Evolutionary conservation across 53 echinoderm and acorn worm genomes (phyloP).

Genomic region (Crossaster papposus): DNA sequence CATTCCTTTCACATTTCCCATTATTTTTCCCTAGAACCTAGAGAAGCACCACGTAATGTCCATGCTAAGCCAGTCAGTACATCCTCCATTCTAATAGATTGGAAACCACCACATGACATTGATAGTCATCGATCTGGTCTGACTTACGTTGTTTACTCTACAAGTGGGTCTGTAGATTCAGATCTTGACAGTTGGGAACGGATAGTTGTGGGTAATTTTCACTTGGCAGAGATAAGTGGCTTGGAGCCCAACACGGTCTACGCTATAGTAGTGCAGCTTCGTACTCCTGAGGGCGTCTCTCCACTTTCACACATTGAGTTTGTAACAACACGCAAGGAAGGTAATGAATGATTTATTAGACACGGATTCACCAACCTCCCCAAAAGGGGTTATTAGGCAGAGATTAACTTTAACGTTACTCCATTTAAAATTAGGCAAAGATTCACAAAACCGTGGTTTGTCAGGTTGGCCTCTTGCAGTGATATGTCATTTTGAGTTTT

Average conservation of each 20-base stretch:
- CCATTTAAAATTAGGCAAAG: too few species aligned
- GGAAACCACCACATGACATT: slow-evolving; percentile 80
- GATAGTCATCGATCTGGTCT: slow-evolving; percentile 66
- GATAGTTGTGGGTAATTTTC: slow-evolving; percentile 59
- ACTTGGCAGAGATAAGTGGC: slow-evolving; percentile 60
- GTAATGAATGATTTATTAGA: neutral
- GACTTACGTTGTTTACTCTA: slow-evolving; percentile 81
- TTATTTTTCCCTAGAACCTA: slow-evolving; percentile 54
- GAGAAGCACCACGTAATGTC: slow-evolving; percentile 63
- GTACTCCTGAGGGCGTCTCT: slow-evolving; percentile 85
- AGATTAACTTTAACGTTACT: too few species aligned
- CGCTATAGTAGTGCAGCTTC: slow-evolving; percentile 67
- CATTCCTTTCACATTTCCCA: too few species aligned
- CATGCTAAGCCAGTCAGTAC: slow-evolving; percentile 55
- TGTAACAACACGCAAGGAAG: slow-evolving; percentile 45
- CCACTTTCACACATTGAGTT: slow-evolving; percentile 61
- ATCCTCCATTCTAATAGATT: slow-evolving; percentile 71
- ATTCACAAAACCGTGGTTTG: too few species aligned
- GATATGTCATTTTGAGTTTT: too few species aligned
- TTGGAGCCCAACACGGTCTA: slow-evolving; percentile 75
- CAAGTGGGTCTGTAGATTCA: slow-evolving; percentile 59
- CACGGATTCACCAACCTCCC: too few species aligned
- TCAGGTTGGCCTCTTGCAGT: too few species aligned
- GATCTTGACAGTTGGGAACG: slow-evolving; percentile 65
- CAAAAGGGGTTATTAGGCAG: too few species aligned